Evolutionary conservation across 2,797 vertebrate genomes (phyloP), one percentile per base, ranked within the genome.

Genomic region (Acanthiza pusilla): DNA sequence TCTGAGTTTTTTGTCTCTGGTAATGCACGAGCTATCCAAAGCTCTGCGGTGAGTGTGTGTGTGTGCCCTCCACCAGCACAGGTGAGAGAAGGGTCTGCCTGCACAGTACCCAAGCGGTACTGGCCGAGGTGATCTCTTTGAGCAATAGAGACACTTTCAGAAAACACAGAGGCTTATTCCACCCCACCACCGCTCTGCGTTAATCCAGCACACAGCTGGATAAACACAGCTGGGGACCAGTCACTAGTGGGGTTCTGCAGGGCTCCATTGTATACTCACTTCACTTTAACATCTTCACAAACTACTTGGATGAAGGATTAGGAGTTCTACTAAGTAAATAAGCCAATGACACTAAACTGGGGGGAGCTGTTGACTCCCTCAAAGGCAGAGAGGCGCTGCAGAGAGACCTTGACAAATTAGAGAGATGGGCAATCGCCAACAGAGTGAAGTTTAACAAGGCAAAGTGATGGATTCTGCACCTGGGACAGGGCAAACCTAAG

Each of bases 371-470:
- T 48, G n/a, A 13, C 13, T 51, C 4, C 11, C 11, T 63, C 8
- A 13, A 82, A 48, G 29, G 16, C 16, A n/a, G 32, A 62, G 36
- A 0, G 0, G 11, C 0, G 0, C 32, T 36, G 22, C 23, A 70
- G 32, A 26, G 32, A 70, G 36, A 62, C 13, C 27, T 15, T 48
- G 50, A 57, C 9, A 30, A 63, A 51, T 43, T 15, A 51, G 30
- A 76, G 11, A 12, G 13, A 29, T 38, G 16, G 11, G 11, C 20
- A 51, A 21, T 29, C 32, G 50, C 14, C 13, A 32, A 53, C 19
- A 6, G 10, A 11, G 4, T 21, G 50, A 51, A 38, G 23, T 5
- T 45, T 43, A 51, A 45, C 3, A 13, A 30, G 11, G 9, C 14
- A 12, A 76, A 83, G 68, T 9, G 0, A 36, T 5, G 5, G 36